phyloP scores from a whole-genome alignment of 2,113 vertebrate species.

The Sapayoa aenigma region DNA sequence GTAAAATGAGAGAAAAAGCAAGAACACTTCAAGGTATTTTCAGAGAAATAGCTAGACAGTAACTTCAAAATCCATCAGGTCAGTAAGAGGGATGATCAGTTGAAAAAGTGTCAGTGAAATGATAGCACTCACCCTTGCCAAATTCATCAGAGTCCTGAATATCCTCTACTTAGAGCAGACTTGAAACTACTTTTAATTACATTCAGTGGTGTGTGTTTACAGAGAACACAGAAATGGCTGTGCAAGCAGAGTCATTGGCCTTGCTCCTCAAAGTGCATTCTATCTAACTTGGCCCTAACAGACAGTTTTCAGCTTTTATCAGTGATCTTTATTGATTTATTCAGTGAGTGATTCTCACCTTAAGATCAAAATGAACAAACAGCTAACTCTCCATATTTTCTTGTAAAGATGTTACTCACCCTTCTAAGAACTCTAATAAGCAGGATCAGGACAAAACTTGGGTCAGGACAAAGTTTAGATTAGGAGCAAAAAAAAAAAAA shows the following conservation, averaged over 20 bases:
- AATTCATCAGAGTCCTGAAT: not conserved
- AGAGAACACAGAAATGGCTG: not conserved
- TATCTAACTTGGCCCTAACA: not conserved
- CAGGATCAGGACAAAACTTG: not conserved
- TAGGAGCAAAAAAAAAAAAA: not conserved
- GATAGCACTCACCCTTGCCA: not conserved
- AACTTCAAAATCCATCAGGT: not conserved
- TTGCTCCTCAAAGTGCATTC: not conserved
- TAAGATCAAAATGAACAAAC: not conserved
- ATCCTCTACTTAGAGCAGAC: not conserved
- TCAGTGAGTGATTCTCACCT: not conserved
- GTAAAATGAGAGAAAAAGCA: not conserved
- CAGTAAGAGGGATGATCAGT: not conserved
- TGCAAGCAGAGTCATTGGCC: not conserved
- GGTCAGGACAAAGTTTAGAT: not conserved
- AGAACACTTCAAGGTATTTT: not conserved
- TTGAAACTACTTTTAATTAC: not conserved
- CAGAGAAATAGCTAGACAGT: not conserved
- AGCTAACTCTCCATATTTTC: not conserved
- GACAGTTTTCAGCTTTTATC: not conserved
- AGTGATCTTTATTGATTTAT: not conserved
- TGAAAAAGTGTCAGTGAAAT: not conserved
- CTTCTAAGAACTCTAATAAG: not conserved
- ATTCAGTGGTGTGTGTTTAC: not conserved
- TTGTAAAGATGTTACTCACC: not conserved